Base-by-base conservation (phyloP, 2,888 invertebrate species). In the Atrina japonica region DNA sequence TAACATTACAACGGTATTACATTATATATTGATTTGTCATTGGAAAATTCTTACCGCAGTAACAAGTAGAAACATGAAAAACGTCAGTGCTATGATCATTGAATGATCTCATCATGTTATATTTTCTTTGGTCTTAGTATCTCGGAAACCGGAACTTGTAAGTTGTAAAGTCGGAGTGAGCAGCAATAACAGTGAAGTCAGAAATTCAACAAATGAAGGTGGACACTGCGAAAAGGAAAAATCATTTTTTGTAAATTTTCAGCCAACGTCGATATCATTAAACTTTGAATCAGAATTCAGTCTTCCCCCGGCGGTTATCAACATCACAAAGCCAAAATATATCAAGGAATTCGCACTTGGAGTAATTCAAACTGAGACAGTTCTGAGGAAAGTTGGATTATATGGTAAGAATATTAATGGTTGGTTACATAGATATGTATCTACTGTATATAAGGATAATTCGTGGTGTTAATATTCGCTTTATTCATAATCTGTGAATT, bases 161-260 rank as follows among this genome's bases (percentile, higher is more conserved):
- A 41, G 21, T 11, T 56, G 56, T 21, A 35, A 40, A 2, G 7
- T 56, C n/a, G 56, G 56, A 2, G 56, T 40, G 21, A 35, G 40
- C 5, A 56, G 35, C 40, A 16, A 56, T 14, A 35, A 14, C 35
- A 40, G 35, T 11, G 56, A 18, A 16, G 11, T 56, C 1, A 6
- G 40, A 16, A 56, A 56, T 56, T 56, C 56, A 0, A 56, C 56
- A 16, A 40, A 35, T 40, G 40, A 30, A 21, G 35, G 35, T 11
- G 35, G 56, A 5, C 35, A 56, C 18, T 40, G 56, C 18, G 11
- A 56, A 23, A 56, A 30, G 3, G 56, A 56, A 21, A 21, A 56
- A 23, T 56, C 56, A 3, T 40, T 40, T 21, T 56, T 18, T 23
- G 40, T 56, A 35, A 56, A 56, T 23, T 56, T 56, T 23, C 56